Base-by-base conservation (phyloP, 2,888 invertebrate species). In the Pyrrhosoma nymphula region DNA sequence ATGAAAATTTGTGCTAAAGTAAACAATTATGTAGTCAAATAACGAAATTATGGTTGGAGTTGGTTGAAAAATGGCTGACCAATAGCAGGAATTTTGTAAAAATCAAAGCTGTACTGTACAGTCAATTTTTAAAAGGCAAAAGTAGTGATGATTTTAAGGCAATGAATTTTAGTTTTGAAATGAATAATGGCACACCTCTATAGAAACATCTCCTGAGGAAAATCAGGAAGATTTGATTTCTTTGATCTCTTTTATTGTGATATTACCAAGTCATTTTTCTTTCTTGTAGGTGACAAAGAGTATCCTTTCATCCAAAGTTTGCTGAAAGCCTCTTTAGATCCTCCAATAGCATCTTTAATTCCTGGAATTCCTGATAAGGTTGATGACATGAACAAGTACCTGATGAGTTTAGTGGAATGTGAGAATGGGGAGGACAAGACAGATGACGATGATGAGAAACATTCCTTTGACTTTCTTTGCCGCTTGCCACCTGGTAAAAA, bases 221-320 rank as follows among this genome's bases (percentile, higher is more conserved):
- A 47, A 47, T 47, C 4, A 47, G 47, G 47, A 47, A 47, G 47
- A 47, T 47, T n/a, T 47, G 47, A 47, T 47, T 47, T 47, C 8
- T 47, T 47, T 2, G 47, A 47, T 4, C 47, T 47, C 47, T 20
- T 10, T 60, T 20, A 60, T 10, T 69, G 26, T 26, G 12, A 6
- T 60, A 35, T 3, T 23, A 18, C 16, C 8, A 14, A n/a, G 35
- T 91, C 20, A n/a, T 35, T 91, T 30, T 55, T 30, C 16, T 56
- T 91, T 93, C 63, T 75, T 93, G 47, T 69, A 93, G 93, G 93
- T 93, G 75, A 69, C 26, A 47, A 93, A 47, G 93, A 96, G 95
- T 96, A 96, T 95, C 96, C 96, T 26, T 96, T 96, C 95, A 96
- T 96, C 95, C 96, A 96, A 90, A 95, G 95, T n/a, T 39, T 96